phyloP scores from a whole-genome alignment of 2,113 vertebrate genomes.

The Ammodramus savannarum region DNA sequence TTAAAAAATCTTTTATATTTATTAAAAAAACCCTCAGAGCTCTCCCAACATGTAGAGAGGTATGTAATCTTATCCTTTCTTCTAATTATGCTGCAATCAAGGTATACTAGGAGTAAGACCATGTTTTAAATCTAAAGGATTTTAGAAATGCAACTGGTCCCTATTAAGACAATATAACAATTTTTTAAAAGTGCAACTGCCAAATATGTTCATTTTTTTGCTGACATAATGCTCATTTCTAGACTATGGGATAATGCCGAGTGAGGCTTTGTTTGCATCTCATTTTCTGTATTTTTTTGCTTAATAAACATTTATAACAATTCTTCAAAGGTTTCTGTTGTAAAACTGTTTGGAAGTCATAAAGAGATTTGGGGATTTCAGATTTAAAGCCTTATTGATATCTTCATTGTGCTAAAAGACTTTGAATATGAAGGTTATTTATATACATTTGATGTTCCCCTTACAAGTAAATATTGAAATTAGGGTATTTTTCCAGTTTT shows the following conservation, averaged over 20 bases:
- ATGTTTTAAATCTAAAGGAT: not conserved
- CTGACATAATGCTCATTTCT: not conserved
- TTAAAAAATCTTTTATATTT: not conserved
- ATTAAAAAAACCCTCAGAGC: not conserved
- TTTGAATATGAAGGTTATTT: not conserved
- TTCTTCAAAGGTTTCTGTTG: not conserved
- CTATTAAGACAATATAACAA: not conserved
- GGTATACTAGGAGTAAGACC: not conserved
- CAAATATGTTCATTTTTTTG: not conserved
- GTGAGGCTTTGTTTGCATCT: not conserved
- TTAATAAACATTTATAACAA: not conserved
- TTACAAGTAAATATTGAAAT: not conserved
- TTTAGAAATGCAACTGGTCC: not conserved
- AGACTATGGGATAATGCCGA: not conserved
- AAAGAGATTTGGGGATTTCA: not conserved
- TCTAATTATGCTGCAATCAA: slow-evolving; percentile 14
- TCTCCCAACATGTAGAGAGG: not conserved
- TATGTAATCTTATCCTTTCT: not conserved
- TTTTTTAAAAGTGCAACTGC: not conserved
- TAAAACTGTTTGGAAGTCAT: not conserved
- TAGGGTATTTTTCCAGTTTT: not conserved
- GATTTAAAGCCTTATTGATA: not conserved
- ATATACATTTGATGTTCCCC: not conserved
- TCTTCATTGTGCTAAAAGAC: not conserved
- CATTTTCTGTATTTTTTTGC: not conserved